These are phyloP conservation scores for Andricus grossulariae DNA, from an alignment of 1,140 invertebrate species.

Conservation along the genomic window DNA sequence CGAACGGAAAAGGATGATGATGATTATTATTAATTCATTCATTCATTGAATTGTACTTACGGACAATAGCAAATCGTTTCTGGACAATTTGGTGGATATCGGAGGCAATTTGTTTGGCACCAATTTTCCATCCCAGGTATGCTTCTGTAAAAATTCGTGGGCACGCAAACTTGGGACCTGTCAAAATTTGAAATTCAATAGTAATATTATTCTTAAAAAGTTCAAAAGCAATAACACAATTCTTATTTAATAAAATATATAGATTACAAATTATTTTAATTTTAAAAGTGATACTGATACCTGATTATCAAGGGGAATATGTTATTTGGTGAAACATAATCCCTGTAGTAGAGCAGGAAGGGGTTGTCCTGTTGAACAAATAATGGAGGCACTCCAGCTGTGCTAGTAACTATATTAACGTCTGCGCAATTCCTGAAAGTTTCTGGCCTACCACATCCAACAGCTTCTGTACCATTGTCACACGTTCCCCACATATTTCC, in stretches of 20 bases:
- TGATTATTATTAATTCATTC: slow-evolving; percentile 28
- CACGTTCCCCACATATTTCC: slow-evolving; percentile 93
- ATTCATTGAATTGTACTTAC: slow-evolving; percentile 78
- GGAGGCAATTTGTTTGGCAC: slow-evolving; percentile 89
- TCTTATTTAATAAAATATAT: too few relatives aligned
- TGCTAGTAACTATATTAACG: slow-evolving; percentile 85
- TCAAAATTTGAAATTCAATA: too few relatives aligned
- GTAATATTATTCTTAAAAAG: too few relatives aligned
- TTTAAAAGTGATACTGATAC: slow-evolving; percentile 68
- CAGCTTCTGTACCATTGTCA: slow-evolving; percentile 87
- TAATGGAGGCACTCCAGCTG: slow-evolving; percentile 80
- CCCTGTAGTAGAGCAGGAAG: slow-evolving; percentile 84
- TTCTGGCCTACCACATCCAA: slow-evolving; percentile 90
- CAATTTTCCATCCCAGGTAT: slow-evolving; percentile 86
- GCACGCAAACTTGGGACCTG: slow-evolving; percentile 86
- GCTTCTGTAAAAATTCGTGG: slow-evolving; percentile 78
- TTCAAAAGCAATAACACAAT: too few relatives aligned
- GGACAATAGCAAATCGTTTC: slow-evolving; percentile 84
- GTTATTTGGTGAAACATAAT: slow-evolving; percentile 78
- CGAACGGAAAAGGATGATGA: too few relatives aligned
- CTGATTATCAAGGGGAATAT: slow-evolving; percentile 84
- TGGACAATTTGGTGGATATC: slow-evolving; percentile 90
- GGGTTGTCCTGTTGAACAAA: slow-evolving; percentile 82
- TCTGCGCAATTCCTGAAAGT: slow-evolving; percentile 94
- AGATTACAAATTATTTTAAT: too few relatives aligned